Evolutionary conservation across 1,140 invertebrate genomes (phyloP), one percentile per base, ranked within the genome.

Genomic region (Helicoverpa zea): DNA sequence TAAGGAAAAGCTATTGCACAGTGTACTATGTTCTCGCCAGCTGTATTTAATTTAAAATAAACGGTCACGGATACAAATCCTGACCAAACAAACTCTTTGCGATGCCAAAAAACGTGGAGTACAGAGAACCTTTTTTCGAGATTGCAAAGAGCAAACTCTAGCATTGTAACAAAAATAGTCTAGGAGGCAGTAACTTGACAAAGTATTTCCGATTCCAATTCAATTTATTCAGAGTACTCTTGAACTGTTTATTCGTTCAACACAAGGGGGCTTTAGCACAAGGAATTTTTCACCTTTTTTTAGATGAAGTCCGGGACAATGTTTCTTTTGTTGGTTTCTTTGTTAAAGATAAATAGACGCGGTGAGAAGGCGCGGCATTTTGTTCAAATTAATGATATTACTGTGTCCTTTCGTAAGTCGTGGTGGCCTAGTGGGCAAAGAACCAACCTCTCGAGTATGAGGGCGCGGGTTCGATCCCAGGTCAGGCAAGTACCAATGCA

Each of bases 201-300:
- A 82, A 83, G 81, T 81, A 85, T 87, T 84, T 84, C 84, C 86
- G 84, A 73, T 73, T 76, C 78, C 13, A 83, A 87, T 87, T 84
- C 86, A 87, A 87, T 89, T 84, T 85, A 79, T 79, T 78, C 83
- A 81, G 75, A 89, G 83, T 81, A 83, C 73, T 75, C 49, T 70
- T 58, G 56, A 59, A 87, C 79, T 79, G 79, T 81, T 81, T 79
- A 74, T 56, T 79, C 78, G 35, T 76, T 23, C 61, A 56, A 68
- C 76, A 77, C 80, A 72, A 70, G 76, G 76, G 63, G 51, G 51
- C 51, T 49, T 66, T 66, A 70, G 64, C 49, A 79, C 52, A 29
- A 58, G 3, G 61, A 79, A 66, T 68, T 68, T 79, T 79, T 79
- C 76, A 79, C 76, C 63, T 79, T 63, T 79, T 68, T 79, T 58